Evolutionary conservation across 1,140 invertebrate species (phyloP).

Genomic region (Vanessa tameamea): DNA sequence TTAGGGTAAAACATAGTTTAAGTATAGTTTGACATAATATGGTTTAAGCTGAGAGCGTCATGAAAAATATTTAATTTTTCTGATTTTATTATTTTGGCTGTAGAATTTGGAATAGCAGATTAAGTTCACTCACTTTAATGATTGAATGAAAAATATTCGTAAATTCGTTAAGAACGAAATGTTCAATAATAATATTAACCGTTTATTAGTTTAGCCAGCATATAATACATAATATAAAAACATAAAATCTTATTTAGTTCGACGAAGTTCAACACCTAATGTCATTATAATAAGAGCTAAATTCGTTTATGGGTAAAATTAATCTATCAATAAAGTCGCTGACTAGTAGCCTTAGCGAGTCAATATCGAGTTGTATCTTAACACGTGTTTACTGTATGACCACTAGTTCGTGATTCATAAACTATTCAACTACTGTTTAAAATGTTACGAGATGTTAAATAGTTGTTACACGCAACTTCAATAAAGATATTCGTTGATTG

Average conservation of each 20-base stretch:
- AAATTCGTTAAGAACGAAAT: too few species aligned
- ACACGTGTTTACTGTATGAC: slow-evolving; percentile 24
- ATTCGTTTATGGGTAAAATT: background rate
- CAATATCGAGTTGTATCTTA: slow-evolving; percentile 30
- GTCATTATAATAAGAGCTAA: background rate
- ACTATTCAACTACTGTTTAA: slow-evolving; percentile 25
- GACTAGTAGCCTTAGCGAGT: slow-evolving; percentile 22
- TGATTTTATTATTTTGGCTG: too few species aligned
- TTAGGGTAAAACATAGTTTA: too few species aligned
- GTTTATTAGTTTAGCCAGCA: background rate
- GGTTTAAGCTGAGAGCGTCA: too few species aligned
- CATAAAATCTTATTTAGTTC: background rate
- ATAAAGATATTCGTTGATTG: too few species aligned
- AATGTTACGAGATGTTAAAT: background rate
- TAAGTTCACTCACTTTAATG: too few species aligned
- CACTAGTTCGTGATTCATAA: slow-evolving; percentile 25
- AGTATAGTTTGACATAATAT: too few species aligned
- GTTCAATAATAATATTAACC: background rate
- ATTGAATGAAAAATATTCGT: too few species aligned
- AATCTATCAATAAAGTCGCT: slow-evolving; percentile 22
- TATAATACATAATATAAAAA: background rate
- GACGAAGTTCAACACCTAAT: background rate
- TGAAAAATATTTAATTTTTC: too few species aligned
- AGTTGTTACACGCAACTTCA: background rate
- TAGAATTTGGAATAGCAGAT: too few species aligned